These are phyloP conservation scores for Onychostruthus taczanowskii DNA, from an alignment of 2,113 vertebrate genomes.

Conservation along the genomic window DNA sequence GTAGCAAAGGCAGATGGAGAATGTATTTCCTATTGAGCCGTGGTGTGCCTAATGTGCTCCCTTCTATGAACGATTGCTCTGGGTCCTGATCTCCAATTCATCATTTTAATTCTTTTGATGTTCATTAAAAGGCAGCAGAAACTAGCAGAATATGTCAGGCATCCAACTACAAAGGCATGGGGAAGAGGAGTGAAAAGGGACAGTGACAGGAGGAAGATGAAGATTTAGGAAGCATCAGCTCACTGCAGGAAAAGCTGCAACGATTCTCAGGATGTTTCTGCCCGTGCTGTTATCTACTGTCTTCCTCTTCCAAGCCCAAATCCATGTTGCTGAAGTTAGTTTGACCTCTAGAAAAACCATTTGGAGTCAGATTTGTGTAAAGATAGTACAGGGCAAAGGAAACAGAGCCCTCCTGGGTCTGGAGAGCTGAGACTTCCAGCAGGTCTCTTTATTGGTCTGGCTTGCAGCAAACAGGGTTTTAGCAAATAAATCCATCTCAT, in stretches of 20 bases:
- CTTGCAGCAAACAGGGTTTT: background rate
- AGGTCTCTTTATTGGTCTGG: background rate
- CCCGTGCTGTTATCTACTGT: background rate
- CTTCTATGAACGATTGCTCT: background rate
- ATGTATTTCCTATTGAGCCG: background rate
- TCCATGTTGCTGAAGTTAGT: background rate
- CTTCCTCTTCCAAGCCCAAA: background rate
- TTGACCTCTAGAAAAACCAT: background rate
- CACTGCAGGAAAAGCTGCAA: background rate
- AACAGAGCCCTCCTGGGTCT: background rate
- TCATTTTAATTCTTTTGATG: conserved; percentile 44
- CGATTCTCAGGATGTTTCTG: background rate
- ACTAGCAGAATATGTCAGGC: background rate
- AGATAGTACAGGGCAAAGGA: background rate
- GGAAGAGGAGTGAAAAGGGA: background rate
- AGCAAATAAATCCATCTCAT: background rate
- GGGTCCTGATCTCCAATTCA: conserved; percentile 15
- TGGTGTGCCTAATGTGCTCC: background rate
- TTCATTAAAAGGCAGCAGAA: background rate
- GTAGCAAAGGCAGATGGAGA: background rate
- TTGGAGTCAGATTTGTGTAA: background rate
- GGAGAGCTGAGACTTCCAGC: background rate
- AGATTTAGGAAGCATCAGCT: background rate
- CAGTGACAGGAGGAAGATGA: background rate
- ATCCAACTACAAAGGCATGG: background rate